Base-by-base conservation (phyloP, 2,113 vertebrate species). In the Laticauda laticaudata region DNA sequence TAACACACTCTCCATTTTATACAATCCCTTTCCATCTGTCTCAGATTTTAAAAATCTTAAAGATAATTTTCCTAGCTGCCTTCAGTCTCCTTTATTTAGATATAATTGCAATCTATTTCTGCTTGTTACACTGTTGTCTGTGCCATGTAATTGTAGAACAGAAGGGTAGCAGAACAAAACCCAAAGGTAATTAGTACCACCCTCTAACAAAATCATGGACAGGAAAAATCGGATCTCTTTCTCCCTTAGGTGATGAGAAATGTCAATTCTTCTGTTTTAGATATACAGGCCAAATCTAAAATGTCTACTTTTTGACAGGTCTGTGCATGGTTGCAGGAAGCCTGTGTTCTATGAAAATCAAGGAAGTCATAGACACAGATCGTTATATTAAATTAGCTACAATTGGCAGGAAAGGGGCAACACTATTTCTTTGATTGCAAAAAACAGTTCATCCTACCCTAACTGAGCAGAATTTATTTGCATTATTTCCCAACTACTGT, bases 41-140 rank as follows among this genome's bases (percentile, higher is more conserved):
- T n/a, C 64, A 20, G 23, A 11, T 89, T 91, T 2, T 55, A 54
- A 53, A 1, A 91, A 53, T 0, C 0, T 0, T 56, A 92, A 85
- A 39, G 4, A 61, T 39, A 91, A 56, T 94, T 89, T 64, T 56
- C 24, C 2, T 59, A 92, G 5, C 0, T 86, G 6, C 90, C n/a
- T 61, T 64, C 14, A 53, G 11, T 86, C 91, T 5, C 86, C 24
- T 87, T 89, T 0, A 43, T 92, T 90, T 24, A 86, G 4, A 88
- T 92, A 61, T 51, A 48, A 2, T 4, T 92, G 18, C 34, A 85
- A 89, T 95, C 93, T 95, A 51, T 7, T 81, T 95, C 90, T 86
- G 34, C 91, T 92, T 2, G 0, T 81, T 94, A 54, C 54, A 18
- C 15, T 20, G 14, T 57, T 57, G 24, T 86, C 57, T 14, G 26